Base-by-base conservation (phyloP, 2,797 vertebrate genomes). In the Lophius americanus region DNA sequence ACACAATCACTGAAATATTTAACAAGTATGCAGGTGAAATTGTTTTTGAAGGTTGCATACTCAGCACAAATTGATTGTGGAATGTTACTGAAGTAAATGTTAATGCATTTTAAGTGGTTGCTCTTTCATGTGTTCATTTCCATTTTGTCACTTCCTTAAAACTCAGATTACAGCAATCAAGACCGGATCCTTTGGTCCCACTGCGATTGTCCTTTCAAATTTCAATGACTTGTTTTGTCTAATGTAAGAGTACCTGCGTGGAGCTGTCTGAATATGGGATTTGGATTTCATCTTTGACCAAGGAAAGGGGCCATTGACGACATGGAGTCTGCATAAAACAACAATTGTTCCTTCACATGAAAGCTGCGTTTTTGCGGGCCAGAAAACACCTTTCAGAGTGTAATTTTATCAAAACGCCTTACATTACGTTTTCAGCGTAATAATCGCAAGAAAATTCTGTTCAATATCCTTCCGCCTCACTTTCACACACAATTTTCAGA, bases 151-250 rank as follows among this genome's bases (percentile, higher is more conserved):
- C 65, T 73, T 53, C 38, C 63, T 76, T 76, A 74, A 82, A 70
- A 71, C 75, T n/a, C 67, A 77, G 61, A 75, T 68, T 67, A 66
- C 32, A 69, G 64, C 62, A 82, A 82, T 84, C 78, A 78, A 48
- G 74, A 32, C 33, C 49, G 47, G 52, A 68, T 71, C 64, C 50
- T 8, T 33, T 0, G 0, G 43, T 78, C 75, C 68, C 53, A 68
- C 52, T 68, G 82, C 64, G 78, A 85, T 67, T 81, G 61, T 62
- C 67, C 75, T 85, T 84, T 83, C 56, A 73, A 75, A 75, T 41
- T 67, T 49, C 56, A 70, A 78, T 84, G 75, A 78, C 46, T 39
- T 38, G 41, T 60, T 69, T 11, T 61, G 51, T 69, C 73, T 64
- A 64, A 78, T 68, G 67, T 79, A 70, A 83, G 79, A 73, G 77